Base-by-base conservation (phyloP, 2,888 invertebrate species). In the Myathropa florea region DNA sequence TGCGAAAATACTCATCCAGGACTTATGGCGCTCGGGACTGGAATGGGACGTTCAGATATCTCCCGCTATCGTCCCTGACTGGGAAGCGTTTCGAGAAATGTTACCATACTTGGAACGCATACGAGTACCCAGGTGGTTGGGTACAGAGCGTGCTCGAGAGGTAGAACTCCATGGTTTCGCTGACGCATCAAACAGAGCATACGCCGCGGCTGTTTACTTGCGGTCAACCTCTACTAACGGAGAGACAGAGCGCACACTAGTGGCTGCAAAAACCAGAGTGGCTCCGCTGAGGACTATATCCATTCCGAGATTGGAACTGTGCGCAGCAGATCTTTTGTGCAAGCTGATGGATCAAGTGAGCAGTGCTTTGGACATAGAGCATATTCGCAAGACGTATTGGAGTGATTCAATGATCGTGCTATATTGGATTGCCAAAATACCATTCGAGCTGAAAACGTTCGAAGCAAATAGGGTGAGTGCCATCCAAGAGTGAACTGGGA, bases 101-200 rank as follows among this genome's bases (percentile, higher is more conserved):
- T 33, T 73, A 9, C 1, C 61, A 9, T 28, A 63, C 9, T 39
- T 39, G 39, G 39, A n/a, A 14, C 39, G 14, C n/a, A 39, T 39
- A 39, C 39, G 39, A 39, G 33, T n/a, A n/a, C n/a, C n/a, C n/a
- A n/a, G n/a, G n/a, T 72, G 72, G 72, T 10, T 63, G 6, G 71
- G 71, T 28, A 71, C n/a, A 14, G 26, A 70, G 33, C 23, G 33
- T 10, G n/a, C 57, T 10, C 26, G 30, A 12, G 10, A 55, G 12
- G 21, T 63, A 30, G 73, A 73, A 7, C 30, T 73, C 3, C 63
- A 55, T n/a, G 73, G 63, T 24, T 53, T 63, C 18, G 53, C 63
- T 3, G 39, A 61, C 12, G 71, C 39, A 4, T 39, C 39, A 39
- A 39, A 14, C 4, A 39, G 39, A 39, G 39, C 39, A 39, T 39